Base-by-base conservation (phyloP, 2,888 invertebrate species). In the Thera obeliscata region DNA sequence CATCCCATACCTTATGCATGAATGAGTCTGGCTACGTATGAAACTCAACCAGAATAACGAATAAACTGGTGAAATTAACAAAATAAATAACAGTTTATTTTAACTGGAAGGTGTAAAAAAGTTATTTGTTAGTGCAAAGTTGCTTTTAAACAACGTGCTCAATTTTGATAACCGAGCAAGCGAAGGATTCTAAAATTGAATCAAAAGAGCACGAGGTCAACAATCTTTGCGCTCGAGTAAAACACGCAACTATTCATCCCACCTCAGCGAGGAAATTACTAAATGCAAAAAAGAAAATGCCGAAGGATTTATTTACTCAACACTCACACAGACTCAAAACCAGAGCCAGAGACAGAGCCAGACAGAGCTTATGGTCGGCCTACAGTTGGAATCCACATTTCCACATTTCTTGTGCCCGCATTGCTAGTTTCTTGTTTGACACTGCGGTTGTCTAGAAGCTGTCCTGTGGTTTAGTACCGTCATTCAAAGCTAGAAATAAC, bases 1-100 rank as follows among this genome's bases (percentile, higher is more conserved):
- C 70, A 74, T 65, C 63, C 66, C 22, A 64, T 71, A 68, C 48
- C 65, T 71, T 70, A 74, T 78, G 72, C 74, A 76, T 71, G 76
- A 74, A 60, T 64, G 70, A 68, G 64, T 54, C 56, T 52, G 56
- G 58, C 66, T 43, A 46, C 36, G 68, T 64, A 63, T 50, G 73
- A 72, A 65, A 64, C 70, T 65, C 52, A 2, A 52, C 46, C 50
- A 35, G 56, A 52, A 63, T 72, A 64, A 48, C 7, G 35, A 48
- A 48, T 58, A 58, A 33, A 33, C 4, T 43, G 43, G 48, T 11
- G 11, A 35, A 57, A 35, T 46, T 5, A 11, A 22, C 1, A 22
- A 22, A 0, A 22, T n/a, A 35, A 46, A 35, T 9, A 12, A 57
- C 56, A 9, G 52, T 33, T 11, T 38, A 55, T 55, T 38, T 22